Base-by-base conservation (phyloP, 2,797 vertebrate species). In the Fringilla coelebs region DNA sequence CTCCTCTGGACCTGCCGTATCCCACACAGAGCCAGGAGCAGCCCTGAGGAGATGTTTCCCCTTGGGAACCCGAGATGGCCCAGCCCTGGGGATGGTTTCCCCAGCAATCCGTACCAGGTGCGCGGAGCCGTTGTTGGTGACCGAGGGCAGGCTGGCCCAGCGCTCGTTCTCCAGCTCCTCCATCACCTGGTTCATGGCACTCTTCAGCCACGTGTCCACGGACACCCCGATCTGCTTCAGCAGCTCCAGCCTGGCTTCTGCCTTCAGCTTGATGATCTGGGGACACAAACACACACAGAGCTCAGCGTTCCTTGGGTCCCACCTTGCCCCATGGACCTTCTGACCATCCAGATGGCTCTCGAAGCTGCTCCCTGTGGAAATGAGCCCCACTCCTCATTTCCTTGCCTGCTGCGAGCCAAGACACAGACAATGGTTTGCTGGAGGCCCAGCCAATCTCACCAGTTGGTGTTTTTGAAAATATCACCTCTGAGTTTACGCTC, bases 121-220 rank as follows among this genome's bases (percentile, higher is more conserved):
- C 26, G 98, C 98, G 84, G 98, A 98, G 97, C 99, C 99, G 2
- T 99, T 99, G 97, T 98, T 99, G 94, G 98, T 98, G 95, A 98
- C 98, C 8, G 97, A 98, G 17, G 98, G 98, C 79, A 98, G 98
- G 48, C 55, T 97, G 62, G 99, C 99, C 99, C 99, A 99, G 72
- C 99, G 98, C 91, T 99, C 99, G 40, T 98, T 99, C 95, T 99
- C 99, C 97, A 99, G 98, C 77, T 99, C 99, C 72, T 99, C 99
- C 99, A 99, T 99, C 95, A 99, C 99, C 98, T 99, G 99, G 95
- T 99, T 99, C 99, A 99, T 99, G 71, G 99, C 99, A 3, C 99
- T 99, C 93, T 99, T 99, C 14, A 99, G 97, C 99, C 99, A 99
- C 2, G 99, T 99, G 88, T 99, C 99, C 97, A 99, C 99, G 0